Evolutionary conservation across 2,797 vertebrate species (phyloP).

Genomic region (Sparidentex hasta): DNA sequence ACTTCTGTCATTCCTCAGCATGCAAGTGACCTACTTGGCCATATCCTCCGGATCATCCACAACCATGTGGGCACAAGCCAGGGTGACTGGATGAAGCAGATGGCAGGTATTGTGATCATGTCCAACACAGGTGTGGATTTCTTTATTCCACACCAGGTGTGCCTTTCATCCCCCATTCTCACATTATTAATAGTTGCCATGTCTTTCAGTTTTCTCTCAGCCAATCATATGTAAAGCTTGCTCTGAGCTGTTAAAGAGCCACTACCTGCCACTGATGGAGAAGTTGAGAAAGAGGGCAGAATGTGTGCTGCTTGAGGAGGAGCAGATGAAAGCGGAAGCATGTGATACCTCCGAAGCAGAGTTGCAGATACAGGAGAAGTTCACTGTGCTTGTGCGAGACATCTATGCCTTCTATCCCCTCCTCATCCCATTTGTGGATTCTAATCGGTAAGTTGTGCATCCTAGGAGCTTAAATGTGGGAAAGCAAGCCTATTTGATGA

Average conservation of each 20-base stretch:
- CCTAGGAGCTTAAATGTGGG: neutral
- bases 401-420: conserved; percentile 97
- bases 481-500: neutral
- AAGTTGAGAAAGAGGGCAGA: conserved; percentile 94
- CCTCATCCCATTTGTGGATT: conserved; percentile 95
- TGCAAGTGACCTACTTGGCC: conserved; percentile 91
- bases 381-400: conserved; percentile 92
- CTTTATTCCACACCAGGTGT: conserved; percentile 4
- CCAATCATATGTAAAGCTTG: conserved; percentile 92
- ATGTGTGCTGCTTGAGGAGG: conserved; percentile 92
- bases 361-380: conserved; percentile 94
- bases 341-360: conserved; percentile 91
- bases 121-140: neutral
- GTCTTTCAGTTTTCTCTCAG: conserved; percentile 91
- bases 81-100: conserved; percentile 93
- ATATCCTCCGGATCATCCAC: conserved; percentile 92
- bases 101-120: conserved; percentile 87
- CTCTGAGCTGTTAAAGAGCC: conserved; percentile 90
- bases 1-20: conserved; percentile 89
- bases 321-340: conserved; percentile 90
- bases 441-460: conserved; percentile 88
- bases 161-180: neutral
- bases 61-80: conserved; percentile 92
- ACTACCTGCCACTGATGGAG: conserved; percentile 96
- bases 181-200: conserved; percentile 7